Base-by-base conservation (phyloP, 2,888 invertebrate genomes). In the Acanthacorydalis orientalis region DNA sequence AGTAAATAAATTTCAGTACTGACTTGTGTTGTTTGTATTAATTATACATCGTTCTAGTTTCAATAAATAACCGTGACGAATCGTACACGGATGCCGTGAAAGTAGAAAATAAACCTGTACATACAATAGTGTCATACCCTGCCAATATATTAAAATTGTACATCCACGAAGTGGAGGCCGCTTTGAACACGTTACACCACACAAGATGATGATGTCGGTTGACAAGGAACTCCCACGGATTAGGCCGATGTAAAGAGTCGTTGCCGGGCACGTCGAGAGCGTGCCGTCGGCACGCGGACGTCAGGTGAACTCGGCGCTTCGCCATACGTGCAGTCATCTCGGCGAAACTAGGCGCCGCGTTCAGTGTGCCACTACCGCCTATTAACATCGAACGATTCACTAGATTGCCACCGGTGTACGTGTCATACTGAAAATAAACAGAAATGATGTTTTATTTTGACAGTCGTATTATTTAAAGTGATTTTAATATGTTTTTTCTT, bases 161-260 rank as follows among this genome's bases (percentile, higher is more conserved):
- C 82, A 89, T 86, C 88, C 89, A 89, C 0, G 88, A 87, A 14
- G 88, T 86, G n/a, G 88, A 88, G 2, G 84, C 85, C 6, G 84
- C 83, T 70, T 84, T 84, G 62, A 84, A 84, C 51, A 84, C 78
- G 60, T 84, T 84, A 62, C 84, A 84, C 87, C 87, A 87, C 60
- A 87, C 81, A 48, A 87, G 73, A 61, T 82, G 83, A 63, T 86
- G 78, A 60, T 84, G 80, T 55, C 76, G 73, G 64, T 83, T 83
- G 57, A 87, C 80, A 59, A 88, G 73, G 64, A 83, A 88, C 64
- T 88, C 87, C 88, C 87, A 87, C 11, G 87, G 79, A 58, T 85
- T 84, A 31, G 87, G 81, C 58, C 78, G 78, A 55, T 78, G 77
- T 15, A 73, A 64, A 16, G 69, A 69, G 57, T 72, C 72, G 56